A percentile compares a stretch with the other conserved stretches of the same genome.
Evolutionary conservation across 1,140 invertebrate genomes (phyloP).

Genomic region (Scaptodrosophila lebanonensis): DNA sequence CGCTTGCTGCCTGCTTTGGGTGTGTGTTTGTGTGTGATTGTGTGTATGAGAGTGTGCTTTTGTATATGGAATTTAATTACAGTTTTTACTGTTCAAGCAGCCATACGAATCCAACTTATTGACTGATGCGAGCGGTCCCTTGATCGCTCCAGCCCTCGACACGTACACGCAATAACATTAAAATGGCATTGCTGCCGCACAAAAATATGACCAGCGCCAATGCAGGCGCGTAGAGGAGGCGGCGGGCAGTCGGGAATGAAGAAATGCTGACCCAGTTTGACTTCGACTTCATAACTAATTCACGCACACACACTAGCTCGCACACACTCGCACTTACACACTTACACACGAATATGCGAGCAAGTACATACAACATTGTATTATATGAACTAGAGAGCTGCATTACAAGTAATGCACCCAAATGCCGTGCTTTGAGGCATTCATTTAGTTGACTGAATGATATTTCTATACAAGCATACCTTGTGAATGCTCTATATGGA

Average conservation of each 20-base stretch:
- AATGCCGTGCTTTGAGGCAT: no score
- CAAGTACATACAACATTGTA: constrained; percentile 69
- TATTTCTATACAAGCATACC: no score
- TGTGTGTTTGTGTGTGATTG: no score
- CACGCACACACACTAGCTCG: constrained; percentile 39
- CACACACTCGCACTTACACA: not conserved
- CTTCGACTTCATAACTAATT: constrained; percentile 76
- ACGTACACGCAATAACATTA: constrained; percentile 70
- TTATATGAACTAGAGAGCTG: no score
- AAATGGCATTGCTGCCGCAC: constrained; percentile 41
- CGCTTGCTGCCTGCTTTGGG: no score
- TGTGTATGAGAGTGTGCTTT: no score
- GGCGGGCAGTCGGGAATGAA: constrained; percentile 23
- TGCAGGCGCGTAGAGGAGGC: constrained; percentile 13
- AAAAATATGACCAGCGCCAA: constrained; percentile 56
- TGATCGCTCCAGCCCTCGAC: constrained; percentile 22
- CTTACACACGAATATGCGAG: constrained; percentile 22
- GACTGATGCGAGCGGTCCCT: constrained; percentile 23
- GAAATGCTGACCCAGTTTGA: constrained; percentile 69
- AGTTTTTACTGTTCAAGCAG: constrained; percentile 53
- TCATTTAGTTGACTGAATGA: no score
- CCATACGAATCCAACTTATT: constrained; percentile 26
- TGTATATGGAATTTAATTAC: constrained; percentile 61
- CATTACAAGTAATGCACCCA: no score
- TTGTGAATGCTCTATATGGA: no score